These are phyloP conservation scores for Neotoma lepida DNA, from an alignment of 2,113 vertebrate genomes.

Conservation along the genomic window DNA sequence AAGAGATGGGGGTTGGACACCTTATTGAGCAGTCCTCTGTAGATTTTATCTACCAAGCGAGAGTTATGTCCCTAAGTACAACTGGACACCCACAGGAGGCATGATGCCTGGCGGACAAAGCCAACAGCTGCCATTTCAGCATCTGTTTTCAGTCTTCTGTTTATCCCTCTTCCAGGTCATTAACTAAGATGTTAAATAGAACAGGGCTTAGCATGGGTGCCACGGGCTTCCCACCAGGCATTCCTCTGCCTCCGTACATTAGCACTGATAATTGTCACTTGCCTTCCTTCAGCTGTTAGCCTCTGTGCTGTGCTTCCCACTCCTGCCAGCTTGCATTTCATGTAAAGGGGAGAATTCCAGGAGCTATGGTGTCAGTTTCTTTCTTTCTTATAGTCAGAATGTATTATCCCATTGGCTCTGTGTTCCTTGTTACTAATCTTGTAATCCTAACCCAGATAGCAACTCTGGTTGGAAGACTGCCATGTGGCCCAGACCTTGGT, in stretches of 20 bases:
- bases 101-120: not conserved
- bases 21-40: not conserved
- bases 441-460: constrained; percentile 58
- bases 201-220: constrained; percentile 47
- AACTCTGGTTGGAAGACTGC: constrained; percentile 37
- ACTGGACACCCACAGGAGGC: not conserved
- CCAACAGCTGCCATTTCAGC: constrained; percentile 48
- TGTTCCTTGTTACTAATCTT: constrained; percentile 47
- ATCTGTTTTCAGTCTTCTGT: constrained; percentile 59
- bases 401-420: constrained; percentile 46
- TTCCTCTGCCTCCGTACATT: constrained; percentile 39
- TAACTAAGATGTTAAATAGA: constrained; percentile 72
- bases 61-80: not conserved
- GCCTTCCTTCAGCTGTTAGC: constrained; percentile 49
- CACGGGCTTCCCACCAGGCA: constrained; percentile 30
- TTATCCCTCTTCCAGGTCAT: constrained; percentile 74
- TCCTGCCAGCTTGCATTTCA: constrained; percentile 52
- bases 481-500: not conserved
- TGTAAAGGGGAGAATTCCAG: constrained; percentile 26
- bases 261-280: constrained; percentile 47
- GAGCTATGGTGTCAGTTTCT: not conserved
- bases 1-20: not conserved
- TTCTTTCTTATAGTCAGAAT: constrained; percentile 8
- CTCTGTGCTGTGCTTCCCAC: constrained; percentile 45
- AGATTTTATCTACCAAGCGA: not conserved